Percentiles rank a stretch among this genome's conserved stretches.
These are phyloP conservation scores for Streptopelia turtur DNA, from an alignment of 2,797 vertebrate species.

Conservation along the genomic window DNA sequence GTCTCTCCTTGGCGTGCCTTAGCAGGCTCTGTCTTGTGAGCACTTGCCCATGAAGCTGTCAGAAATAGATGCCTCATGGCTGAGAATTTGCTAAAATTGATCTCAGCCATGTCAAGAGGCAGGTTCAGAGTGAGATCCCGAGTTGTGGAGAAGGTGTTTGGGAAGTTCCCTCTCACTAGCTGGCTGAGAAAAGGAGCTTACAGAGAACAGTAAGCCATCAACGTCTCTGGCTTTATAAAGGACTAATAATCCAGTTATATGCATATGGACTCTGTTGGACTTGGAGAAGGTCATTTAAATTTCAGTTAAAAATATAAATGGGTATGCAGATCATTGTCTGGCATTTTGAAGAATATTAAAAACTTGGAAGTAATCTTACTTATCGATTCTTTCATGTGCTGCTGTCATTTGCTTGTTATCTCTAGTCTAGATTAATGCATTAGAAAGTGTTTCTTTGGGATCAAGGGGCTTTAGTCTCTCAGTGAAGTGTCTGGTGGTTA, in stretches of 20 bases:
- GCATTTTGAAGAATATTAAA: neutral
- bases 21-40: conserved; percentile 58
- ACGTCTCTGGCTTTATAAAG: neutral
- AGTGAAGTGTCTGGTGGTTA: neutral
- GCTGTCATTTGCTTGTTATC: neutral
- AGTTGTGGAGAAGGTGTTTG: neutral
- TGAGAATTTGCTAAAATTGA: conserved; percentile 42
- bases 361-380: neutral
- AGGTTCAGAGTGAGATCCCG: neutral
- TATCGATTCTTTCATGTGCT: neutral
- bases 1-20: conserved; percentile 69
- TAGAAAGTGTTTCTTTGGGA: neutral
- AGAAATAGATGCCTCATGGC: conserved; percentile 58
- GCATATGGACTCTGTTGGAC: neutral
- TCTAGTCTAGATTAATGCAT: neutral
- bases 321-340: neutral
- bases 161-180: neutral
- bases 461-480: neutral
- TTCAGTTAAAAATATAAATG: neutral
- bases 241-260: neutral
- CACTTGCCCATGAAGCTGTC: conserved; percentile 62
- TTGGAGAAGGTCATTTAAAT: neutral
- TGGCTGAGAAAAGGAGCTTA: neutral
- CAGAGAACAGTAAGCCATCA: neutral
- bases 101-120: neutral